A percentile compares a stretch with the other conserved stretches of the same genome.
These are phyloP conservation scores for Brevimyrus niger DNA, from an alignment of 2,113 vertebrate species.

Conservation along the genomic window DNA sequence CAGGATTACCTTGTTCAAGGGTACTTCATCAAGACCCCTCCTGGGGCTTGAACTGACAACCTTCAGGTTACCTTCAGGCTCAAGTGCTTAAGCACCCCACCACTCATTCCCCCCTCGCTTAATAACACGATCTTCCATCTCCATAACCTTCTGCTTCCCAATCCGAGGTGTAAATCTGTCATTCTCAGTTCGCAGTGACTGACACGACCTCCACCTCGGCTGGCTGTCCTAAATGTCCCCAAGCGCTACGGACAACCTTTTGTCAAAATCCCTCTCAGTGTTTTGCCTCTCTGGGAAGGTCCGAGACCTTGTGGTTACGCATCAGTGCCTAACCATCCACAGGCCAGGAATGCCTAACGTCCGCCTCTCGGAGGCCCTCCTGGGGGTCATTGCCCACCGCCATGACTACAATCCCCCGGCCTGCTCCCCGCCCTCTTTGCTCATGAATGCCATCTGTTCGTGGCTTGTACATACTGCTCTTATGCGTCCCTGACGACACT, in stretches of 20 bases:
- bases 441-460: background rate
- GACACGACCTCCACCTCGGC: background rate
- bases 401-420: background rate
- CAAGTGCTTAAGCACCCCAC: background rate
- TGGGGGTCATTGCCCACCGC: background rate
- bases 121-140: background rate
- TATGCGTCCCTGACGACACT: background rate
- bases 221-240: background rate
- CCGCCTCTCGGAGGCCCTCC: background rate
- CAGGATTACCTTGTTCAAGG: background rate
- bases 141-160: background rate
- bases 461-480: background rate
- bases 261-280: background rate
- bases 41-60: conserved; percentile 2
- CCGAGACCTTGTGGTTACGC: background rate
- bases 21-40: background rate
- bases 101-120: background rate
- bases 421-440: background rate
- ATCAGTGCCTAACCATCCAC: background rate
- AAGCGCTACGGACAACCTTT: background rate
- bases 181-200: background rate
- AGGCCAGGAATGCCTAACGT: background rate
- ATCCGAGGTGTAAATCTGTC: background rate
- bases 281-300: background rate
- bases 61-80: conserved; percentile 1